Percentiles rank a stretch among this genome's conserved stretches.
Evolutionary conservation across 1,140 invertebrate genomes (phyloP).

Genomic region (Caenorhabditis brenneri): DNA sequence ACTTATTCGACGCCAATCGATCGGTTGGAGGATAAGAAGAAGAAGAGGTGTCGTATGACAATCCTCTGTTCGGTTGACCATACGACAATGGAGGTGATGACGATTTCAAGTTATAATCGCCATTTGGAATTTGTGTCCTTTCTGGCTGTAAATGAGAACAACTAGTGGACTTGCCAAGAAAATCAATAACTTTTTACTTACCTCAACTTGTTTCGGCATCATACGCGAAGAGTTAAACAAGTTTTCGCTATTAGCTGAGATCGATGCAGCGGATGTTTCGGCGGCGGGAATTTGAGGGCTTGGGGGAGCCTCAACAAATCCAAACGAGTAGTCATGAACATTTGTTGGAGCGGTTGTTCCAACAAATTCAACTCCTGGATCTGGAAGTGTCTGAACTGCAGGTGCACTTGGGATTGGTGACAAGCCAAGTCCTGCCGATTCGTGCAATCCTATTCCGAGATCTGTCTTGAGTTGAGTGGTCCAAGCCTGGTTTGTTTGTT

Average conservation of each 20-base stretch:
- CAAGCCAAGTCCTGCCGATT: background rate
- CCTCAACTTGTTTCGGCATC: constrained; percentile 35
- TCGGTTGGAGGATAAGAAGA: constrained; percentile 18
- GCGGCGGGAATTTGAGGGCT: background rate
- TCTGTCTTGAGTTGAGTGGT: constrained; percentile 45
- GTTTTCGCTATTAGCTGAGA: constrained; percentile 19
- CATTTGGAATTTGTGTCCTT: constrained; percentile 23
- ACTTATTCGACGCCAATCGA: background rate
- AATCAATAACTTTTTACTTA: background rate
- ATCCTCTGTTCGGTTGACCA: background rate
- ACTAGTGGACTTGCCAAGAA: background rate
- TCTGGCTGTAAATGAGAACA: background rate
- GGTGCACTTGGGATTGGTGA: background rate
- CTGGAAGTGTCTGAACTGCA: background rate
- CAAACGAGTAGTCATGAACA: constrained; percentile 40
- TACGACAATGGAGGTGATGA: background rate
- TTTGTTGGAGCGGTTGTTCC: background rate
- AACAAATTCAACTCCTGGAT: constrained; percentile 48
- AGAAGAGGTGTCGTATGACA: constrained; percentile 30
- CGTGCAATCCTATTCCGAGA: constrained; percentile 39
- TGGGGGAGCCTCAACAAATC: constrained; percentile 43
- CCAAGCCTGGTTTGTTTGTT: constrained; percentile 41
- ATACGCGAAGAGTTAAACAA: constrained; percentile 8
- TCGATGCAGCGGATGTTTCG: constrained; percentile 37
- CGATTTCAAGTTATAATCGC: constrained; percentile 36